A percentile compares a stretch with the other conserved stretches of the same genome.
These are phyloP conservation scores for Papilio polyxenes DNA, from an alignment of 1,140 invertebrate genomes.

Conservation along the genomic window DNA sequence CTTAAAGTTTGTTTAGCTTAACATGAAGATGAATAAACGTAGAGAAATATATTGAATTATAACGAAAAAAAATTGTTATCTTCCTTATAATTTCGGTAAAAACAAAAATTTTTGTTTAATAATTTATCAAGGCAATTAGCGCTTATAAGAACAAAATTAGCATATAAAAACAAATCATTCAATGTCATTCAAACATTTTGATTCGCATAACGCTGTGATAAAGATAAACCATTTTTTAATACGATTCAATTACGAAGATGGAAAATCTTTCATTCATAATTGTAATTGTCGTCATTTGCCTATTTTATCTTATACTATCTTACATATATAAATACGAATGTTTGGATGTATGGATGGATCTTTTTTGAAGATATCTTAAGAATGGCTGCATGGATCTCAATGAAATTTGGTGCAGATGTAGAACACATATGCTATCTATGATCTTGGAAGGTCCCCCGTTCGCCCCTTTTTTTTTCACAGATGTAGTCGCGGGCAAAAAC, in stretches of 20 bases:
- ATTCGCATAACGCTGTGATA: background rate
- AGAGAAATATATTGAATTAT: background rate
- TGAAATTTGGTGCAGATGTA: too few relatives aligned
- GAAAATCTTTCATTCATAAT: background rate
- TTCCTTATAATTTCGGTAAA: background rate
- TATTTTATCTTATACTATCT: too few relatives aligned
- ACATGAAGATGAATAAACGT: background rate
- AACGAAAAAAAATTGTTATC: background rate
- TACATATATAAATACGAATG: too few relatives aligned
- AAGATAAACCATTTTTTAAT: background rate
- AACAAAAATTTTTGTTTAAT: background rate
- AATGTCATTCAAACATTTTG: background rate
- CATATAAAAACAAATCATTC: constrained; percentile 4
- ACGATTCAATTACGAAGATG: background rate
- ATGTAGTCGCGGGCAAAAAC: too few relatives aligned
- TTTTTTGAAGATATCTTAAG: too few relatives aligned
- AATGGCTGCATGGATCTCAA: too few relatives aligned
- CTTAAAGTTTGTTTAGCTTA: background rate
- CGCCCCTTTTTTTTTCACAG: too few relatives aligned
- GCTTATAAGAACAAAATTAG: constrained; percentile 2
- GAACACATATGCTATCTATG: too few relatives aligned
- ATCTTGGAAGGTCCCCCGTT: too few relatives aligned
- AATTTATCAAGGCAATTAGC: background rate
- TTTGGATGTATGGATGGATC: too few relatives aligned
- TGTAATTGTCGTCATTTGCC: too few relatives aligned